Conservation (phyloP, 2,888 invertebrate genomes). For the Ormyrus nitidulus region DNA sequence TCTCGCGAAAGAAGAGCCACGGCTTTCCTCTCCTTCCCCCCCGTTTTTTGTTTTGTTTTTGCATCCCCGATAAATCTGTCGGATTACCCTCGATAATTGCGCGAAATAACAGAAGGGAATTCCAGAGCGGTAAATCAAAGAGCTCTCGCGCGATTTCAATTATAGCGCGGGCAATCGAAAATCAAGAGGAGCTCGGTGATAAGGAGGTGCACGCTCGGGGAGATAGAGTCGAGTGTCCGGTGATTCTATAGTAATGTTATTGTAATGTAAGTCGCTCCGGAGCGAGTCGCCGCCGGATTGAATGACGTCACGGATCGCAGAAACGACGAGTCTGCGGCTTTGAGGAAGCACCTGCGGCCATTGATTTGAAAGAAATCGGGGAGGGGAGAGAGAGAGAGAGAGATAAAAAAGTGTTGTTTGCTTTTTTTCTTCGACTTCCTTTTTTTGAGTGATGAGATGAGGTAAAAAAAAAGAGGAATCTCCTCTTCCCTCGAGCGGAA, state of each 20-base stretch:
- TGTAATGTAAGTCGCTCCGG: constrained; percentile 43
- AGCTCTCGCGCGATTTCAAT: constrained; percentile 20
- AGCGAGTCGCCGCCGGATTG: constrained; percentile 27
- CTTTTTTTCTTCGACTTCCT: no score
- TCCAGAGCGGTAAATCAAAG: constrained; percentile 37
- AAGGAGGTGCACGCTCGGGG: constrained; percentile 14
- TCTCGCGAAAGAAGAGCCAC: constrained; percentile 34
- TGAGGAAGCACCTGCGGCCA: constrained; percentile 22
- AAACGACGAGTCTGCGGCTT: constrained; percentile 22
- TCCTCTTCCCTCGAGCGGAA: no score
- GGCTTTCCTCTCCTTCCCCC: not conserved
- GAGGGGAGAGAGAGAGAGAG: no score
- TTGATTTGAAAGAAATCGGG: not conserved
- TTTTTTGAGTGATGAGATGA: no score
- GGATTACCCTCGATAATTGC: no score
- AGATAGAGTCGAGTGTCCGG: not conserved
- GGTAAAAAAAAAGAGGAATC: no score
- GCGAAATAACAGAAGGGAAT: constrained; percentile 34
- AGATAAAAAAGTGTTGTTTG: no score
- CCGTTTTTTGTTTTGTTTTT: no score
- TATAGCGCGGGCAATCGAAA: constrained; percentile 16
- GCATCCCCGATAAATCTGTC: no score
- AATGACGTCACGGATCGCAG: constrained; percentile 40
- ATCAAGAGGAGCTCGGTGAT: constrained; percentile 12
- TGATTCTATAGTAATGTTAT: constrained; percentile 40